Evolutionary conservation across 2,113 vertebrate genomes (phyloP).

Genomic region (Indri indri): DNA sequence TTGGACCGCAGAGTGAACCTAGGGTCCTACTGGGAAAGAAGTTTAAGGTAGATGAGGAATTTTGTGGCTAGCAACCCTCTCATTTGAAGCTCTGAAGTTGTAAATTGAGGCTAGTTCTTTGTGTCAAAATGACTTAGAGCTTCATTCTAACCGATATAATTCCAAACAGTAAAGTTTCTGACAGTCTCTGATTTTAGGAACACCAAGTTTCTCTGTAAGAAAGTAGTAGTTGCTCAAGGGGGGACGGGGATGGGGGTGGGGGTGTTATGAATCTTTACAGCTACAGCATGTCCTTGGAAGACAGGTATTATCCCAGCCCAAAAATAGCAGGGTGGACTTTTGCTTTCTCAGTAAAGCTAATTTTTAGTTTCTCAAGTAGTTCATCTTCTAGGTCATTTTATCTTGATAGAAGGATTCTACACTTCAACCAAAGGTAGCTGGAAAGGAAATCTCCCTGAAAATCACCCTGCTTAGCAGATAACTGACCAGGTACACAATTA

Average conservation of each 20-base stretch:
- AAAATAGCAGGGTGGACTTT: background rate
- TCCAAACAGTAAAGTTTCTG: background rate
- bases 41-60: background rate
- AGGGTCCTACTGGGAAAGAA: background rate
- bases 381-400: background rate
- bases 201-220: background rate
- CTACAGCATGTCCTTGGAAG: background rate
- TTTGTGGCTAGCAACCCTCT: background rate
- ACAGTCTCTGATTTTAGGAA: background rate
- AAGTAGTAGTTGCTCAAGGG: background rate
- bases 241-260: too few species aligned
- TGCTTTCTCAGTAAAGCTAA: background rate
- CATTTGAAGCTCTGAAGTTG: background rate
- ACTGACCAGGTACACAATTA: constrained; percentile 10
- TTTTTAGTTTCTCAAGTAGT: constrained; percentile 28
- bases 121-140: background rate
- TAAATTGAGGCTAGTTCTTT: background rate
- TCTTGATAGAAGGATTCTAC: background rate
- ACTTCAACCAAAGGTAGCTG: background rate
- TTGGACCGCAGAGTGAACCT: background rate
- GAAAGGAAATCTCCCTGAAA: background rate
- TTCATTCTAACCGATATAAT: background rate
- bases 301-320: background rate
- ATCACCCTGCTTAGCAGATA: background rate
- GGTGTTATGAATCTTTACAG: background rate